These are phyloP conservation scores for Melanogrammus aeglefinus DNA, from an alignment of 2,797 vertebrate genomes.

Conservation along the genomic window DNA sequence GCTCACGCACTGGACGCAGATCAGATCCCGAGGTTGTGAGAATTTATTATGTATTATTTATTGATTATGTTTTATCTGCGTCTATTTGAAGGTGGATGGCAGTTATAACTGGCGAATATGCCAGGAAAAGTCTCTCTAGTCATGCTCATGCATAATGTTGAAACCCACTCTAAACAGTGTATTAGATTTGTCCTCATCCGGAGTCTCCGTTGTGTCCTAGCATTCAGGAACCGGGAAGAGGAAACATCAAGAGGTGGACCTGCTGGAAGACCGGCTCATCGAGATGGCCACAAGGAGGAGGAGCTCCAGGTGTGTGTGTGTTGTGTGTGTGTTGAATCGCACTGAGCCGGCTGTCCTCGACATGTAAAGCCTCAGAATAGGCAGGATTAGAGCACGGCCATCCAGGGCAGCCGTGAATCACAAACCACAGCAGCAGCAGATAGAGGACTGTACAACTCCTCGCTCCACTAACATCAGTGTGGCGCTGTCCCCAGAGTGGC, in stretches of 20 bases:
- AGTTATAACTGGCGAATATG: too few relatives aligned
- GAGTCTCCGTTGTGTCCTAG: constrained; percentile 55
- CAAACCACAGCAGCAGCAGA: not conserved
- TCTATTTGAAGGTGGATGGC: not conserved
- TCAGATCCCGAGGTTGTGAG: constrained; percentile 86
- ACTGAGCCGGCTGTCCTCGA: not conserved
- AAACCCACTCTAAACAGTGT: too few relatives aligned
- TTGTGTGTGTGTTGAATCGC: not conserved
- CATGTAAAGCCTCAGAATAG: not conserved
- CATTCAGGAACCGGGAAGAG: constrained; percentile 86
- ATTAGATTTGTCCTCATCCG: not conserved
- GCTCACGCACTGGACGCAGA: constrained; percentile 82
- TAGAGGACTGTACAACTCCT: not conserved
- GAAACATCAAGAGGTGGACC: constrained; percentile 90
- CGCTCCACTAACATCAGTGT: constrained; percentile 19
- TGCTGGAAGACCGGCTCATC: constrained; percentile 92
- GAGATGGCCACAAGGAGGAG: constrained; percentile 93
- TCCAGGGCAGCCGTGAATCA: not conserved
- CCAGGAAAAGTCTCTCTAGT: too few relatives aligned
- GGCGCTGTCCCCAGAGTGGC: constrained; percentile 1
- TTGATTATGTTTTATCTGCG: not conserved
- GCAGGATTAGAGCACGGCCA: not conserved
- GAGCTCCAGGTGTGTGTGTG: constrained; percentile 84
- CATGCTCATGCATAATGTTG: too few relatives aligned
- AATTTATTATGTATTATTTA: not conserved